These are phyloP conservation scores for Colletes collaris DNA, from an alignment of 2,888 invertebrate species.

Conservation along the genomic window DNA sequence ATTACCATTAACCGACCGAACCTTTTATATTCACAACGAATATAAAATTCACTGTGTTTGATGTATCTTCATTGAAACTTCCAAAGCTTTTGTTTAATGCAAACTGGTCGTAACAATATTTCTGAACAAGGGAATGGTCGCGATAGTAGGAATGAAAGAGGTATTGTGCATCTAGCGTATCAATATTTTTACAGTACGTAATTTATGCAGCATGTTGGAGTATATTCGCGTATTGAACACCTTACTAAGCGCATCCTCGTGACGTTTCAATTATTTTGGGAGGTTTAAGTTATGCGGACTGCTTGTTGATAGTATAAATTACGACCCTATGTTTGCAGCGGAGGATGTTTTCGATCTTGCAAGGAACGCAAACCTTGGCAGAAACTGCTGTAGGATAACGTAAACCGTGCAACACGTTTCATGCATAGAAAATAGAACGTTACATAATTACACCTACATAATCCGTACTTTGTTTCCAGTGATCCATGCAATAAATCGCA, in stretches of 20 bases:
- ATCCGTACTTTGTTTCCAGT: constrained; percentile 14
- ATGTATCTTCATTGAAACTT: too few species aligned
- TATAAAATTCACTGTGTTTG: too few species aligned
- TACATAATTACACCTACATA: constrained; percentile 5
- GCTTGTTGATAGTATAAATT: background rate
- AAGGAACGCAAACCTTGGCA: background rate
- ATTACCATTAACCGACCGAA: too few species aligned
- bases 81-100: too few species aligned
- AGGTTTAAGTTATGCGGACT: background rate
- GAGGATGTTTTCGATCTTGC: background rate
- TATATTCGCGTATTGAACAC: too few species aligned
- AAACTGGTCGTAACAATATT: too few species aligned
- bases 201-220: too few species aligned
- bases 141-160: background rate
- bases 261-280: background rate
- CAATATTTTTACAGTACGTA: too few species aligned
- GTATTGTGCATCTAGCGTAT: too few species aligned
- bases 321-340: background rate
- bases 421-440: constrained; percentile 10
- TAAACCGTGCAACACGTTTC: background rate
- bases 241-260: background rate
- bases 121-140: too few species aligned
- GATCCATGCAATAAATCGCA: constrained; percentile 6
- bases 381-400: background rate
- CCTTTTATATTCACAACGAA: too few species aligned